These are phyloP conservation scores for Ochotona curzoniae DNA, from an alignment of 2,113 vertebrate genomes.

Conservation along the genomic window DNA sequence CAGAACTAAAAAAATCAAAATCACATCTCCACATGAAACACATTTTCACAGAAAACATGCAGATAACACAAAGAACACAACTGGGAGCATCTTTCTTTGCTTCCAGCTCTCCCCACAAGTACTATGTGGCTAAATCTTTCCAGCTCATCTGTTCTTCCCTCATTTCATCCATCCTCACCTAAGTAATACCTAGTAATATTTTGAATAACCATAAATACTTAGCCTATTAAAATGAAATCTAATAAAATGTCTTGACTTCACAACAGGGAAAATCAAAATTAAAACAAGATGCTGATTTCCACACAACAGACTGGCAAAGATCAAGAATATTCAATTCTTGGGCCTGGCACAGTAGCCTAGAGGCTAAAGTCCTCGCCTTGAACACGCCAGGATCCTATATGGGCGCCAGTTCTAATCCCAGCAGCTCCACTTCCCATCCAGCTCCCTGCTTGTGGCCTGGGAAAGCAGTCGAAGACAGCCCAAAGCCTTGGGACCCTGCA, in stretches of 20 bases:
- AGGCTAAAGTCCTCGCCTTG: too few relatives aligned
- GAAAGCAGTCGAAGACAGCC: too few relatives aligned
- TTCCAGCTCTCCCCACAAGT: not conserved
- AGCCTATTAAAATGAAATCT: constrained; percentile 2
- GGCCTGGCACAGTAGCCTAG: too few relatives aligned
- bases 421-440: too few relatives aligned
- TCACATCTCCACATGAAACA: not conserved
- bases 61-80: constrained; percentile 30
- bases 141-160: not conserved
- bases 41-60: constrained; percentile 5
- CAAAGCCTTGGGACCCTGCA: too few relatives aligned
- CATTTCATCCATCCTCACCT: not conserved
- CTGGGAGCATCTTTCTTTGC: constrained; percentile 1
- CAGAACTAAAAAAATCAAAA: not conserved
- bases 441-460: too few relatives aligned
- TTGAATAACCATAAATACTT: constrained; percentile 56
- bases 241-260: constrained; percentile 45
- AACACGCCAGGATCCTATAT: too few relatives aligned
- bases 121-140: not conserved
- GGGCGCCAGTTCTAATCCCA: too few relatives aligned
- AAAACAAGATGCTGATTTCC: not conserved
- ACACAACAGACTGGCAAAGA: not conserved
- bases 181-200: not conserved
- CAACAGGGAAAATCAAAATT: constrained; percentile 13
- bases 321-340: not conserved